Percentiles rank a stretch among this genome's conserved stretches.
Conservation (phyloP, 2,113 vertebrate genomes). For the Coturnix japonica region DNA sequence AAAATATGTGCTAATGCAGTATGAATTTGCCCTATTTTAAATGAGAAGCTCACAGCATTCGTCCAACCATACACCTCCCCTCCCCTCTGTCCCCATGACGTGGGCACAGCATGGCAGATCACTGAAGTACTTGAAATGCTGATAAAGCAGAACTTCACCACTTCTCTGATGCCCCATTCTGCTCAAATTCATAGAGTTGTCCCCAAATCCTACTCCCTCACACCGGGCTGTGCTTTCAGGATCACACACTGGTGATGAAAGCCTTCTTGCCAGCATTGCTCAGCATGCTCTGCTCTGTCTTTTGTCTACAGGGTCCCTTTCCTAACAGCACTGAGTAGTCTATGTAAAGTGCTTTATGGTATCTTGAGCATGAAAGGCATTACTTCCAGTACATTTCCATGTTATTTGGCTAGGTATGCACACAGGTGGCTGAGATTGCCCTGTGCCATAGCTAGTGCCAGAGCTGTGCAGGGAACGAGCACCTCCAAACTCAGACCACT, state of each 20-base stretch:
- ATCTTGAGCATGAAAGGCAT: background rate
- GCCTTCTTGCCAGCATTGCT: background rate
- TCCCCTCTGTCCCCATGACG: background rate
- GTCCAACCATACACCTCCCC: accelerated
- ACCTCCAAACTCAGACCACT: accelerated
- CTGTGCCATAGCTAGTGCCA: background rate
- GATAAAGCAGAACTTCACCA: accelerated
- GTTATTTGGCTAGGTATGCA: background rate
- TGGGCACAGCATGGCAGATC: background rate
- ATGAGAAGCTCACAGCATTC: background rate
- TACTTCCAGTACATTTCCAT: background rate
- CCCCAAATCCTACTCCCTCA: background rate
- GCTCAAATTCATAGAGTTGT: background rate
- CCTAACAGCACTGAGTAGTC: background rate
- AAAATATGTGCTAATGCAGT: background rate
- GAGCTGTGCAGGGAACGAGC: background rate
- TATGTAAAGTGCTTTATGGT: accelerated
- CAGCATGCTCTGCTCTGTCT: background rate
- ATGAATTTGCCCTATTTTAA: background rate
- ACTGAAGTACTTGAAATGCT: background rate
- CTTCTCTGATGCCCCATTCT: background rate
- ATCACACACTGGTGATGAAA: background rate
- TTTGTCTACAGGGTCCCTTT: accelerated
- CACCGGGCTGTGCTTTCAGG: background rate
- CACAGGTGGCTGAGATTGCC: background rate